Percentiles rank a stretch among this genome's conserved stretches.
These are phyloP conservation scores for Lasioglossum marginatum DNA, from an alignment of 2,888 invertebrate species.

Conservation along the genomic window DNA sequence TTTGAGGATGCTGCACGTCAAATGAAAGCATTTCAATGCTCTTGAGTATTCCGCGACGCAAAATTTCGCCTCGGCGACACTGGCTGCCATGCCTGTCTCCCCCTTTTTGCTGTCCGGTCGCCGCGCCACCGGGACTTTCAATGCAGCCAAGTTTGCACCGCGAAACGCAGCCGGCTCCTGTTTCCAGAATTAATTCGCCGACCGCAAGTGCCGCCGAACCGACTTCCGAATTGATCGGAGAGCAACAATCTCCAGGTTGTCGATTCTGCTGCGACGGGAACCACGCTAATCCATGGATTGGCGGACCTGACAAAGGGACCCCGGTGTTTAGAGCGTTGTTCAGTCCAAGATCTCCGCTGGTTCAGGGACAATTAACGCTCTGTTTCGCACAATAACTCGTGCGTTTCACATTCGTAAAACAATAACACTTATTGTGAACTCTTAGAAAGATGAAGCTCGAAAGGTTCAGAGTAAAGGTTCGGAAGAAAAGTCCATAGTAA, in stretches of 20 bases:
- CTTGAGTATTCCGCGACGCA: constrained; percentile 62
- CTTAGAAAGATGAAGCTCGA: no score
- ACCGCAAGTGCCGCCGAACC: neutral
- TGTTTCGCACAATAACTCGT: no score
- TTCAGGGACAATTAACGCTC: no score
- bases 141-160: constrained; percentile 12
- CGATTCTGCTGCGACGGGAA: neutral
- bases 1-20: constrained; percentile 64
- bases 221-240: neutral
- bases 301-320: no score
- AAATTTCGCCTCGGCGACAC: constrained; percentile 48
- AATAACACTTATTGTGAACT: no score
- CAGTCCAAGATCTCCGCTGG: no score
- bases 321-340: no score
- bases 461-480: no score
- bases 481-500: no score
- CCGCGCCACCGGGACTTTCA: neutral
- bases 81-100: constrained; percentile 12
- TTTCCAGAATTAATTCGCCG: neutral
- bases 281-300: neutral
- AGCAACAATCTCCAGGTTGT: neutral
- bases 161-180: neutral
- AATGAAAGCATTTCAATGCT: constrained; percentile 71
- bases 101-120: neutral
- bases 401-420: no score